Base-by-base conservation (phyloP, 2,113 vertebrate species). In the Jaculus jaculus region DNA sequence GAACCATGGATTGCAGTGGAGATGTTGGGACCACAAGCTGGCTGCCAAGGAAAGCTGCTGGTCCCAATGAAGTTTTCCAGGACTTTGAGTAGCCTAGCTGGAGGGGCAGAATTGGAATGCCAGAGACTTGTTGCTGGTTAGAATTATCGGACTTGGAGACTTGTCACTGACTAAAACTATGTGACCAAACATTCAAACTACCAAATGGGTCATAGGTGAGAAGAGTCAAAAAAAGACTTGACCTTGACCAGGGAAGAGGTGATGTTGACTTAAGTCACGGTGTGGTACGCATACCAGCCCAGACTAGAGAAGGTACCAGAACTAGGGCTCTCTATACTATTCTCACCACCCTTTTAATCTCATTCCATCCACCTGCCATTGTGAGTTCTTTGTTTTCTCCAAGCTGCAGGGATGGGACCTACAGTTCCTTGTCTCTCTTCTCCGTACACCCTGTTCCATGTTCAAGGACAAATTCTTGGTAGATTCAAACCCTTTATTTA, bases 291-390 rank as follows among this genome's bases (percentile, higher is more conserved):
- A 32, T 26, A 69, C 11, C 0, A 30, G 32, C 26, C 28, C 7
- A 26, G 24, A 1, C 1, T n/a, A 51, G 63, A 13, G 26, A 1
- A 47, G 8, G 42, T 47, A 5, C 0, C 1, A 39, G n/a, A 2
- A 20, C 42, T 10, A 24, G 24, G 77, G n/a, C 11, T n/a, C 77
- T 18, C 37, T 28, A 5, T 17, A 0, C n/a, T 26, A 42, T 28
- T 68, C 58, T 75, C 9, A 23, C 24, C 26, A 4, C 47, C 26
- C 0, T 61, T 8, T 26, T 0, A 0, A 1, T 23, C 15, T 73
- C 6, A 10, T 7, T 84, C 9, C 6, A 1, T 34, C 65, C 26
- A 26, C 32, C 69, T 42, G 3, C 10, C 2, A 1, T 30, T 87
- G 63, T 12, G n/a, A 3, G n/a, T 15, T 34, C 5, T 34, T 69